Evolutionary conservation across 2,888 invertebrate species (phyloP), one percentile per base, ranked within the genome.

Genomic region (Tiphia femorata): DNA sequence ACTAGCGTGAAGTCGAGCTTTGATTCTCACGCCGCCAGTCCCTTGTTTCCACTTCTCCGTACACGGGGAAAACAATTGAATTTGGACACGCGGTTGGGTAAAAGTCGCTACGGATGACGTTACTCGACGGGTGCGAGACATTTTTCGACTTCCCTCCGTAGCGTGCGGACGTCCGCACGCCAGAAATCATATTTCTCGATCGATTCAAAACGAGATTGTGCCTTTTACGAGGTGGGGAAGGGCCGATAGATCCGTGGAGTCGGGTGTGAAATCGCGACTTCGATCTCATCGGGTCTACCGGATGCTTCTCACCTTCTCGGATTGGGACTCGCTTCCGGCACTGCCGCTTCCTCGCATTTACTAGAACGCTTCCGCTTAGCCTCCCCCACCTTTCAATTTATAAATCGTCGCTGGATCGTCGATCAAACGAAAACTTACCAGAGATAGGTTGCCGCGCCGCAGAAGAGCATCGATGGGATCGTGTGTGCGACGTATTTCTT

Each of bases 221-320:
- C n/a, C n/a, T n/a, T 65, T 64, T 65, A 65, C 64, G 54, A 54
- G 54, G 60, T 58, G 60, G n/a, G n/a, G n/a, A 41, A 38, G 50
- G 25, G n/a, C 50, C 64, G 41, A 57, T 59, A 54, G 54, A 59
- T 59, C 58, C 37, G 43, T 16, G 23, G 46, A 51, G 64, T 57
- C 64, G 47, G 49, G 46, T 35, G 51, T 35, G 56, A 64, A 64
- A 54, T 47, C 57, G 43, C 52, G 53, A 30, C 54, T 49, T 41
- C 53, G 48, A 57, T 57, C 35, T 51, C 63, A 27, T 33, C 27
- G 33, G 20, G 23, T 14, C n/a, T n/a, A n/a, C n/a, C n/a, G n/a
- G n/a, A n/a, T n/a, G n/a, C n/a, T n/a, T n/a, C n/a, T n/a, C n/a
- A n/a, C n/a, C n/a, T n/a, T n/a, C n/a, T n/a, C n/a, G n/a, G n/a